Conservation (phyloP, 2,888 invertebrate genomes). For the Rugalucina vietnamica region DNA sequence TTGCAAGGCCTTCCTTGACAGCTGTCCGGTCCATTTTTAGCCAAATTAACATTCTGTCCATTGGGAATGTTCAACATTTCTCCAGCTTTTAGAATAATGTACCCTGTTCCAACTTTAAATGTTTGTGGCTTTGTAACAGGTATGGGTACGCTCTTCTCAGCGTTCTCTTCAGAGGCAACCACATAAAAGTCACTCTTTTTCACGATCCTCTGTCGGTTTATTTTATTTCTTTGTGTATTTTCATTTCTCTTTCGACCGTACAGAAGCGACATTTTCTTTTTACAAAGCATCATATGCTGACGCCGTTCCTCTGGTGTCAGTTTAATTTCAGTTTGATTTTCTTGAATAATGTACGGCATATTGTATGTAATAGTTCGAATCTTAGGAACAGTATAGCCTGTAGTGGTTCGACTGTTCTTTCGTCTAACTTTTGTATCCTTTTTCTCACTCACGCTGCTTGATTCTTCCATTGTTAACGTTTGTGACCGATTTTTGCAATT, state of each 20-base stretch:
- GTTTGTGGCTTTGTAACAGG: slow-evolving; percentile 6
- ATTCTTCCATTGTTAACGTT: no score
- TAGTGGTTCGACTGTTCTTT: no score
- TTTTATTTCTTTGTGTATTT: neutral
- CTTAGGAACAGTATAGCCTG: no score
- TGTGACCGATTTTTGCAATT: no score
- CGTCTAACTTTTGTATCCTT: no score
- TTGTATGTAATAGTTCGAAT: neutral
- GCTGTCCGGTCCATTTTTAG: neutral
- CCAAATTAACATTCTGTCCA: slow-evolving; percentile 38
- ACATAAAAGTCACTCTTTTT: neutral
- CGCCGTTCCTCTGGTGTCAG: neutral
- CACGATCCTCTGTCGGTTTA: neutral
- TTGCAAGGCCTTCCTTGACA: slow-evolving; percentile 18
- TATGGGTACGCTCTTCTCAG: neutral
- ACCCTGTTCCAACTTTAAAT: slow-evolving; percentile 38
- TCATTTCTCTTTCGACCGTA: neutral
- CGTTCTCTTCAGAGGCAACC: neutral
- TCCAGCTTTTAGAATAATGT: slow-evolving; percentile 47
- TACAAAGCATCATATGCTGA: neutral
- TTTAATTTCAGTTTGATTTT: neutral
- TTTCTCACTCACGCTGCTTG: no score
- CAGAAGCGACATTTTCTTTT: neutral
- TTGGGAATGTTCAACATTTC: slow-evolving; percentile 43
- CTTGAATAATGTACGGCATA: neutral